These are phyloP conservation scores for Mirounga angustirostris DNA, from an alignment of 2,113 vertebrate genomes.

Conservation along the genomic window DNA sequence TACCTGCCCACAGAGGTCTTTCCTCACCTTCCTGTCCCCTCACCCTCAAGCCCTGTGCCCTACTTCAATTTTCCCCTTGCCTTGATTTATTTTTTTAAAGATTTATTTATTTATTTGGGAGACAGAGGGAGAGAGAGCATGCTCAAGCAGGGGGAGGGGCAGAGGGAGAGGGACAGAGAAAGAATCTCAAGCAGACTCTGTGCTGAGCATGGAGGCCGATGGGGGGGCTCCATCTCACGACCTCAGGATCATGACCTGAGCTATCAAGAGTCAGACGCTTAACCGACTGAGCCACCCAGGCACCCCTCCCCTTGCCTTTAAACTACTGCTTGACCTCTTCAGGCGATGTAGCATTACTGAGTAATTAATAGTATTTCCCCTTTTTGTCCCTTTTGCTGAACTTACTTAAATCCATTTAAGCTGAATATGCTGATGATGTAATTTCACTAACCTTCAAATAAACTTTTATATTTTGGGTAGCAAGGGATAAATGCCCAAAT, in stretches of 20 bases:
- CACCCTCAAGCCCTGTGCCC: accelerated
- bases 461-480: neutral
- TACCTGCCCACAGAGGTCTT: neutral
- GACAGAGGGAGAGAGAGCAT: neutral
- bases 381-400: neutral
- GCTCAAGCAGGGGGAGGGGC: neutral
- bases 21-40: neutral
- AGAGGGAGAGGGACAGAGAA: neutral
- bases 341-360: neutral
- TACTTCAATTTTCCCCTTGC: neutral
- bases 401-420: constrained; percentile 4
- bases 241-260: neutral
- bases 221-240: neutral
- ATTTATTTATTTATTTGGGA: neutral
- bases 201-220: neutral
- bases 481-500: neutral
- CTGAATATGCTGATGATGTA: neutral
- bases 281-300: neutral
- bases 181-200: neutral
- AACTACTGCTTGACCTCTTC: neutral
- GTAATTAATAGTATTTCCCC: neutral
- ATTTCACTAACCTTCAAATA: neutral
- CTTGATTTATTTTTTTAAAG: neutral
- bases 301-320: neutral
- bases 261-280: neutral